Evolutionary conservation across 2,113 vertebrate species (phyloP).

Genomic region (Anguilla rostrata): DNA sequence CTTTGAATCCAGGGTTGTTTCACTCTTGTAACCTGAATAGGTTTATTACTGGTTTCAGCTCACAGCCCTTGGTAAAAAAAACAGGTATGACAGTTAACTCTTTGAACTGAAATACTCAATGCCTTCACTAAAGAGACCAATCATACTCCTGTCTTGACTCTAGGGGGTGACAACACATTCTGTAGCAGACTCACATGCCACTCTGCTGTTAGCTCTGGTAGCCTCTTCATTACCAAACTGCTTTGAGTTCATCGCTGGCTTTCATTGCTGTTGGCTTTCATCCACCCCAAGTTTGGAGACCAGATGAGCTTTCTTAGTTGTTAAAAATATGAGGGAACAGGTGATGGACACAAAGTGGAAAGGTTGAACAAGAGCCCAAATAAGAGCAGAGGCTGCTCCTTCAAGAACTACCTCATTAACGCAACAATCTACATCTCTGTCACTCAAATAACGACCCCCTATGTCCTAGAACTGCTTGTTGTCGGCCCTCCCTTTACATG

Average conservation of each 20-base stretch:
- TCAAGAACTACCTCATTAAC: background rate
- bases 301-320: background rate
- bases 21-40: too few species aligned
- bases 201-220: background rate
- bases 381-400: background rate
- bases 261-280: too few species aligned
- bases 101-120: background rate
- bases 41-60: too few species aligned
- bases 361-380: background rate
- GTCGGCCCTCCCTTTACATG: too few species aligned
- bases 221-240: background rate
- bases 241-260: background rate
- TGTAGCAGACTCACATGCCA: background rate
- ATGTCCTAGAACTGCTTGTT: too few species aligned
- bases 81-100: background rate
- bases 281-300: background rate
- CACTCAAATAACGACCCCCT: too few species aligned
- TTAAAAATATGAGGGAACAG: background rate
- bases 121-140: background rate
- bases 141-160: conserved; percentile 6
- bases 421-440: background rate
- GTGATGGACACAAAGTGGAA: background rate
- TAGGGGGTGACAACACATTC: background rate
- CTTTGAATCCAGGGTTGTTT: too few species aligned
- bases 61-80: too few species aligned